phyloP scores from a whole-genome alignment of 2,797 vertebrate species.

The Myripristis jacobus region DNA sequence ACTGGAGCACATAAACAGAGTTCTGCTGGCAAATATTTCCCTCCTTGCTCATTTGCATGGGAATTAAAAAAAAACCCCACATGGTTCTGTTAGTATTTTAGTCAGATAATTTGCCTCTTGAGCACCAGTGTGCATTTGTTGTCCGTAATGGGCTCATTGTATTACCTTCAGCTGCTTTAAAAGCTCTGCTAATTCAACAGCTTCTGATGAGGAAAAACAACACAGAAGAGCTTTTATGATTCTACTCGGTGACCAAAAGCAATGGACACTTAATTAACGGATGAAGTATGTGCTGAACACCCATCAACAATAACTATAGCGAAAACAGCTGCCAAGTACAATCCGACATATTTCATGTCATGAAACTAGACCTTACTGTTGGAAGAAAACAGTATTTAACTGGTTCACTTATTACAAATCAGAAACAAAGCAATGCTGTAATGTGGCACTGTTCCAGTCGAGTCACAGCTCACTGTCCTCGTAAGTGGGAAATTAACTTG shows the following conservation, averaged over 20 bases:
- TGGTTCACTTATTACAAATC: not conserved
- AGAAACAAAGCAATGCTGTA: not conserved
- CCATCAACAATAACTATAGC: not conserved
- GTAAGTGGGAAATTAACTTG: not conserved
- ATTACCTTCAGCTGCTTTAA: not conserved
- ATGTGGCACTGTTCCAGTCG: not conserved
- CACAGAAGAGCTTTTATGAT: not conserved
- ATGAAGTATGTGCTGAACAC: not conserved
- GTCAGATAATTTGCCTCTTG: not conserved
- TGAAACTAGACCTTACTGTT: not conserved
- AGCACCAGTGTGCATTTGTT: not conserved
- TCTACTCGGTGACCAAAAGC: not conserved
- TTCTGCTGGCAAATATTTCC: not conserved
- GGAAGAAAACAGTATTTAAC: not conserved
- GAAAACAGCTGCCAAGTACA: not conserved
- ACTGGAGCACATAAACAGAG: too few relatives aligned
- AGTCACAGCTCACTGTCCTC: not conserved
- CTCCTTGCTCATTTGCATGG: not conserved
- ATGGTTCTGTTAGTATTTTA: not conserved
- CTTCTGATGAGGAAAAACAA: not conserved
- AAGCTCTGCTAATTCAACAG: not conserved
- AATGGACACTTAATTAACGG: slow-evolving; percentile 1
- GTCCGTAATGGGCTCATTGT: not conserved
- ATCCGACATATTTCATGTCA: not conserved
- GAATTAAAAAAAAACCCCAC: not conserved